Base-by-base conservation (phyloP, 2,888 invertebrate species). In the Achlya flavicornis region DNA sequence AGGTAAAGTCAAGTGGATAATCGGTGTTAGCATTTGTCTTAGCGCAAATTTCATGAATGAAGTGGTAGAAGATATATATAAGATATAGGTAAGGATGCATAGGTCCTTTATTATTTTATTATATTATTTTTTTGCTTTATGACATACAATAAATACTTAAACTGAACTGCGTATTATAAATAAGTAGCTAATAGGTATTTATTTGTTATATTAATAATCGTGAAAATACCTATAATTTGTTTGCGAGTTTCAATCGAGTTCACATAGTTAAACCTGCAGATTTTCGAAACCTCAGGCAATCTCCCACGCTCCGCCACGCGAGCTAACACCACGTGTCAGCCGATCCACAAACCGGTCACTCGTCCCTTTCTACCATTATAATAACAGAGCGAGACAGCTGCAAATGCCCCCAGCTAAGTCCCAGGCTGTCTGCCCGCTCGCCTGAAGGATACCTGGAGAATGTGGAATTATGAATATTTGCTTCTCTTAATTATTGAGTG, bases 271-370 rank as follows among this genome's bases (percentile, higher is more conserved):
- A 78, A 68, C 35, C 69, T 68, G 57, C 75, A 72, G 74, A 80
- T 86, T 84, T 78, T 79, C 82, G 73, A 77, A 77, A 81, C 87
- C 84, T 62, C 70, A 61, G 89, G 89, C 89, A 72, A n/a, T 86
- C 84, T 89, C 89, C 86, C 89, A 89, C 89, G 88, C 80, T 80
- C 71, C 58, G 67, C 71, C 78, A 81, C 80, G 81, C 78, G 78
- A 77, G 61, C 76, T 75, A 75, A 73, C 43, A 71, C 76, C 83
- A 84, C 83, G 82, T 84, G 85, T 76, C 65, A 57, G 63, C 64
- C 64, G 63, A 69, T 68, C 67, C 68, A 66, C 65, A 70, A 66
- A 64, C 62, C 66, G 63, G 64, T 68, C 65, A 64, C 58, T 68
- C 66, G 64, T 78, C 77, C 75, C 78, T 75, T 76, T 83, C 86